phyloP scores from a whole-genome alignment of 2,888 invertebrate genomes.

The Rotaria macrura region DNA sequence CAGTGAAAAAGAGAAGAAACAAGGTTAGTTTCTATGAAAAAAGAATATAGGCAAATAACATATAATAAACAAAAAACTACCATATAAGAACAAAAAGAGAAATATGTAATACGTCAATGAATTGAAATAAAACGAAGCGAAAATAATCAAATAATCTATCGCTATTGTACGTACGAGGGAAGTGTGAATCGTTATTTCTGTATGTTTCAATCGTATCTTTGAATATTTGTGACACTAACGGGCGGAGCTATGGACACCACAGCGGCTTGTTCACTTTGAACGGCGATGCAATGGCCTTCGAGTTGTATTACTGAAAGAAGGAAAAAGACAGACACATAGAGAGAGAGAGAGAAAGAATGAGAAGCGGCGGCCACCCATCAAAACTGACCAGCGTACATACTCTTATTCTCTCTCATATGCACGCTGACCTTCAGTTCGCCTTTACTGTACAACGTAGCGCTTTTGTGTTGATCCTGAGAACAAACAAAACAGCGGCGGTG shows the following conservation, averaged over 20 bases:
- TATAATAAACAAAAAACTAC: too few species aligned
- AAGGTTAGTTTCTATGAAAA: background rate
- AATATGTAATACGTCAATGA: background rate
- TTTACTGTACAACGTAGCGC: background rate
- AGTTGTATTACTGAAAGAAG: background rate
- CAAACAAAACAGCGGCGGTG: constrained; percentile 1
- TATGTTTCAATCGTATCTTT: background rate
- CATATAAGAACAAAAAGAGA: background rate
- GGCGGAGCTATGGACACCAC: background rate
- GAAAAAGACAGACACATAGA: too few species aligned
- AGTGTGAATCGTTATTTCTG: background rate
- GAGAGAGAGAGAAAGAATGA: too few species aligned
- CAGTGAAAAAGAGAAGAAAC: background rate
- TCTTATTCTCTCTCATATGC: background rate
- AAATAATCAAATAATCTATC: background rate
- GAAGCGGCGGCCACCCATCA: too few species aligned
- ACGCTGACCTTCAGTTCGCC: background rate
- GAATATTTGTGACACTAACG: background rate
- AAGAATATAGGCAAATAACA: background rate
- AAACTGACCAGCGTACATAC: too few species aligned
- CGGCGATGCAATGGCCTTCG: too few species aligned
- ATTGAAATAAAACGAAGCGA: background rate
- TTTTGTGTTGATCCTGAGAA: constrained; percentile 15
- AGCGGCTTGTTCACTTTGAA: background rate
- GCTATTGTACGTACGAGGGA: background rate